Base-by-base conservation (phyloP, 2,113 vertebrate species). In the Dicentrarchus labrax region DNA sequence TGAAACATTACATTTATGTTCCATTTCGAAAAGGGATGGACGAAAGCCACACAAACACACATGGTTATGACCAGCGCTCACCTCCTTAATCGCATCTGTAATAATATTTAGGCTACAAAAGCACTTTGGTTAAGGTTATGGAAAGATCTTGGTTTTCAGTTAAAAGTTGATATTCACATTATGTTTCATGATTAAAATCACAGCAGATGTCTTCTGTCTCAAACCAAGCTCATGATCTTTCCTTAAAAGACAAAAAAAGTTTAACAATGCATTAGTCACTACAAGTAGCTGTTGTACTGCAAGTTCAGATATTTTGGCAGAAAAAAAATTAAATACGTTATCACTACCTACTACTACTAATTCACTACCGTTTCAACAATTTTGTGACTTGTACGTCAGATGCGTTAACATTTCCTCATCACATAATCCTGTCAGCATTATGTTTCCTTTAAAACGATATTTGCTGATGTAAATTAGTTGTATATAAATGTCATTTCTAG, bases 41-140 rank as follows among this genome's bases (percentile, higher is more conserved):
- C 5, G 4, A 36, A 13, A 38, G 59, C 15, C 17, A 7, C 17
- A 61, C 36, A 38, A 5, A 60, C 30, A 3, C 4, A 1, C 16
- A 38, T 2, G 12, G 1, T 5, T 24, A 11, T n/a, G n/a, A 24
- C n/a, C 0, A 1, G n/a, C 10, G 7, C 3, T 54, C 3, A 2
- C 21, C 9, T 56, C 54, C n/a, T 5, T 17, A 39, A 5, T 41
- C 17, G 17, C 19, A 2, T 64, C 61, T n/a, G 61, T 43, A 43
- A 41, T 30, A 15, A 57, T 2, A 0, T 41, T 41, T 43, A 22
- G 54, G 41, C 70, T 45, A 24, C 22, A 19, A 59, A 56, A 22
- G 8, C n/a, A 45, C n/a, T 30, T 15, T 43, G 38, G 38, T 57
- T 41, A 19, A 41, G 17, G 38, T 64, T 41, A n/a, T 9, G 9